Percentiles rank a stretch among this genome's conserved stretches.
Evolutionary conservation across 1,140 invertebrate genomes (phyloP).

Genomic region (Ptiloglossa arizonensis): DNA sequence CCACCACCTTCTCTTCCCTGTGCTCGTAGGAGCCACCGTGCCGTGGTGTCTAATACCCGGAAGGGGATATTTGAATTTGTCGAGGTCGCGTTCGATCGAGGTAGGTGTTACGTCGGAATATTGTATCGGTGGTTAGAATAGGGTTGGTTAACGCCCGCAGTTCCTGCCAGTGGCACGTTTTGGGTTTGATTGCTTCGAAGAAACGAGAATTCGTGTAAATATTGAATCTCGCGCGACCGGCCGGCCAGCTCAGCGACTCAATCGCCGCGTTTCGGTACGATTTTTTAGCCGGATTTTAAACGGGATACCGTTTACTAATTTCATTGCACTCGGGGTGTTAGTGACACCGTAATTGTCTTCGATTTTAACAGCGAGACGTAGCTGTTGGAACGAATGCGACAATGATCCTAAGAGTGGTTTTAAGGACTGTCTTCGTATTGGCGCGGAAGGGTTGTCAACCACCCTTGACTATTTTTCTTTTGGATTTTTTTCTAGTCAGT

Average conservation of each 20-base stretch:
- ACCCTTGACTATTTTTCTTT: no score
- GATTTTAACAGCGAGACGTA: neutral
- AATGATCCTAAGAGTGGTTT: no score
- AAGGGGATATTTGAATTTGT: conserved; percentile 48
- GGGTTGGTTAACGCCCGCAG: neutral
- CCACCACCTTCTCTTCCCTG: conserved; percentile 29
- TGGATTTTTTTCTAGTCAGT: no score
- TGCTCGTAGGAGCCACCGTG: conserved; percentile 33
- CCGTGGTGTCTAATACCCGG: conserved; percentile 26
- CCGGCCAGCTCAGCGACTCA: neutral
- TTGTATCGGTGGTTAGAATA: conserved; percentile 9
- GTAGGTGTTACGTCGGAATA: conserved; percentile 9
- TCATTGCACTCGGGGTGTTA: neutral
- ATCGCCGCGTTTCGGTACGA: no score
- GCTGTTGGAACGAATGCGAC: no score
- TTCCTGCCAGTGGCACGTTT: neutral
- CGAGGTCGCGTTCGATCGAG: conserved; percentile 49
- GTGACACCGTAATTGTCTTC: neutral
- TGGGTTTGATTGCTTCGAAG: no score
- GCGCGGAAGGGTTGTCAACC: no score
- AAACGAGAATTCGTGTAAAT: neutral
- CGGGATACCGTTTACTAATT: neutral
- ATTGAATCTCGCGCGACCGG: neutral
- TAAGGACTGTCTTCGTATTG: no score
- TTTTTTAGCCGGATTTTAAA: neutral